A percentile compares a stretch with the other conserved stretches of the same genome.
Evolutionary conservation across 1,140 invertebrate genomes (phyloP).

Genomic region (Drosophila guanche): DNA sequence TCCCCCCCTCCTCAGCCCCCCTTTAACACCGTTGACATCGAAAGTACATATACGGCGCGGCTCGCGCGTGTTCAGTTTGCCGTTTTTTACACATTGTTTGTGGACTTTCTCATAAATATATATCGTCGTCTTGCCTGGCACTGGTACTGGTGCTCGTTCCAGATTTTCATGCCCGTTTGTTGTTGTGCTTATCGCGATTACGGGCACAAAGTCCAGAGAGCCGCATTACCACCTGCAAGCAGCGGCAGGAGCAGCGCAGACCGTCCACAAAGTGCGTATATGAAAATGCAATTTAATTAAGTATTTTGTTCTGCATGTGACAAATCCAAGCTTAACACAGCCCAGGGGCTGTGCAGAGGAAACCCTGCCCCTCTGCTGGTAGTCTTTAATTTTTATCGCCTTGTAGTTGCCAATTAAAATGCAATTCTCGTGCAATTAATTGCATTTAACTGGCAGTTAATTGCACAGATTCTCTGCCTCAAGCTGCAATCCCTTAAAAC

Average conservation of each 20-base stretch:
- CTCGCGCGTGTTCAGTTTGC: conserved; percentile 55
- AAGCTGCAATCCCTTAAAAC: too few species aligned
- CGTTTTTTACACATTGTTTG: conserved; percentile 67
- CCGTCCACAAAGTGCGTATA: conserved; percentile 39
- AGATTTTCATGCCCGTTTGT: conserved; percentile 42
- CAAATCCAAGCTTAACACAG: conserved; percentile 61
- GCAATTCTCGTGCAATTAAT: conserved; percentile 48
- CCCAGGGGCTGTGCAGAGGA: not conserved
- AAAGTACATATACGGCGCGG: conserved; percentile 36
- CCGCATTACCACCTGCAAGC: conserved; percentile 2
- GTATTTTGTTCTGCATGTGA: conserved; percentile 40
- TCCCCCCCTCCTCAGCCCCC: not conserved
- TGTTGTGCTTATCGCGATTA: conserved; percentile 59
- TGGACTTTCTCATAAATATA: conserved; percentile 59
- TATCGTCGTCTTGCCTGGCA: conserved; percentile 18
- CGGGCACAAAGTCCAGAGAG: not conserved
- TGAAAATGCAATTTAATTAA: conserved; percentile 56
- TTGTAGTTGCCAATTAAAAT: conserved; percentile 64
- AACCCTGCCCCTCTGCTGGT: conserved; percentile 10
- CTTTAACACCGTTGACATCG: conserved; percentile 21
- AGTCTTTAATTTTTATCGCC: conserved; percentile 73
- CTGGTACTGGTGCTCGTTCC: conserved; percentile 9
- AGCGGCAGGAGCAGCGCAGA: conserved; percentile 8
- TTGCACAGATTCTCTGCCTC: conserved; percentile 2
- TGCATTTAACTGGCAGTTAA: conserved; percentile 62